Conservation (phyloP, 2,888 invertebrate species). For the Syritta pipiens region DNA sequence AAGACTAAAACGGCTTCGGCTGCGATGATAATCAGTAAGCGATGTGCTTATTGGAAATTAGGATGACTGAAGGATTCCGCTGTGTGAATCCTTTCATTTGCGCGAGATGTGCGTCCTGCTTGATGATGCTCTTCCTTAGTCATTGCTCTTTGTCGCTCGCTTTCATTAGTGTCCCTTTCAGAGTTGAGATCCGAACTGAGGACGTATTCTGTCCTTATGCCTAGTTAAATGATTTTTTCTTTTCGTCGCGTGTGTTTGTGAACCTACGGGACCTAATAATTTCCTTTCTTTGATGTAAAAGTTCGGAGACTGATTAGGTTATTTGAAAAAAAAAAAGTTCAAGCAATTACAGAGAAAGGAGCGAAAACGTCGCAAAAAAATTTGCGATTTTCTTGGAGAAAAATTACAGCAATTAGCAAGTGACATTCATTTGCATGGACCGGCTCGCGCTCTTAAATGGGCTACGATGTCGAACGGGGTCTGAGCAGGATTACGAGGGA, state of each 20-base stretch:
- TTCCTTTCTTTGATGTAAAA: slow-evolving; percentile 54
- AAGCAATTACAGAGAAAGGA: slow-evolving; percentile 19
- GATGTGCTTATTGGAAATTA: slow-evolving; percentile 33
- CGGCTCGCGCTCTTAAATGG: too few species aligned
- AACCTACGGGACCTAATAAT: slow-evolving; percentile 1
- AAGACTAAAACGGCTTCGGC: slow-evolving; percentile 29
- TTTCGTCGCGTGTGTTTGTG: background rate
- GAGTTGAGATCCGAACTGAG: background rate
- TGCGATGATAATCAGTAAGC: slow-evolving; percentile 49
- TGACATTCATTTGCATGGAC: slow-evolving; percentile 43
- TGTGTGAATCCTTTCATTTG: slow-evolving; percentile 48
- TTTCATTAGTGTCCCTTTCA: slow-evolving; percentile 49
- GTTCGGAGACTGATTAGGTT: slow-evolving; percentile 52
- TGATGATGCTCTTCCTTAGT: slow-evolving; percentile 1
- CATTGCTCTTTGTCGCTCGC: background rate
- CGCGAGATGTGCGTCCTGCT: slow-evolving; percentile 10
- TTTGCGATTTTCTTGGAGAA: background rate
- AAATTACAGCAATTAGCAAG: slow-evolving; percentile 51
- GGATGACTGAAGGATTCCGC: slow-evolving; percentile 15
- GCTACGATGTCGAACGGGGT: too few species aligned
- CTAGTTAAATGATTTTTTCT: background rate
- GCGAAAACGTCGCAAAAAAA: background rate
- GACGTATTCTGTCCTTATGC: background rate
- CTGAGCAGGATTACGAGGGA: too few species aligned
- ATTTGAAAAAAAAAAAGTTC: slow-evolving; percentile 18